Conservation (phyloP, 2,797 vertebrate genomes). For the Anas acuta region DNA sequence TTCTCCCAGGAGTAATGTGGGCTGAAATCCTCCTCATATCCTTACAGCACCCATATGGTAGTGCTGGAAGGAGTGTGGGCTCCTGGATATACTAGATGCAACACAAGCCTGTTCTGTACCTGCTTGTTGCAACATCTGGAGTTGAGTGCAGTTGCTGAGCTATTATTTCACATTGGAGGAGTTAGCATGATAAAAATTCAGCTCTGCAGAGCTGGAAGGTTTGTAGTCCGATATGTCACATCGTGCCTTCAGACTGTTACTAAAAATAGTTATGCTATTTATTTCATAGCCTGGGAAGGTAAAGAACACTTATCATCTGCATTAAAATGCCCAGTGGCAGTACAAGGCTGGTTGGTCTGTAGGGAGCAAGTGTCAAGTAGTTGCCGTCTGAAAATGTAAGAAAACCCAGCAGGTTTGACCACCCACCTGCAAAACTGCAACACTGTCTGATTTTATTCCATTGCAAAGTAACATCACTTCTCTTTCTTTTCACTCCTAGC, state of each 20-base stretch:
- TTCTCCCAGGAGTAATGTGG: not conserved
- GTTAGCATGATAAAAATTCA: not conserved
- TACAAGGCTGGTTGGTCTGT: not conserved
- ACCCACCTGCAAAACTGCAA: not conserved
- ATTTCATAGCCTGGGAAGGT: not conserved
- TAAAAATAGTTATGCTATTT: not conserved
- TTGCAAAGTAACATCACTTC: not conserved
- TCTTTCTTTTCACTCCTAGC: not conserved
- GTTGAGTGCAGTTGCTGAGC: rapidly evolving
- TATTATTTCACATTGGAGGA: not conserved
- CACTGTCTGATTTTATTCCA: not conserved
- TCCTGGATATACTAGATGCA: not conserved
- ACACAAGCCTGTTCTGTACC: not conserved
- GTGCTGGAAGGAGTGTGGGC: too few species aligned
- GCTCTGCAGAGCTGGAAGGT: not conserved
- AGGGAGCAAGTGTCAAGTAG: not conserved
- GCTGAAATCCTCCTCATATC: not conserved
- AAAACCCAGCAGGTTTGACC: not conserved
- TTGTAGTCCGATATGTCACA: not conserved
- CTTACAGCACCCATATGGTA: not conserved
- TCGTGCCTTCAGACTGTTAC: not conserved
- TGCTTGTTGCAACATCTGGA: not conserved
- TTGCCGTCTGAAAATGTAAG: not conserved
- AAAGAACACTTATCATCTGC: not conserved
- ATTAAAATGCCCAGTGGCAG: not conserved